Conservation (phyloP, 1,140 invertebrate species). For the Drosophila teissieri region DNA sequence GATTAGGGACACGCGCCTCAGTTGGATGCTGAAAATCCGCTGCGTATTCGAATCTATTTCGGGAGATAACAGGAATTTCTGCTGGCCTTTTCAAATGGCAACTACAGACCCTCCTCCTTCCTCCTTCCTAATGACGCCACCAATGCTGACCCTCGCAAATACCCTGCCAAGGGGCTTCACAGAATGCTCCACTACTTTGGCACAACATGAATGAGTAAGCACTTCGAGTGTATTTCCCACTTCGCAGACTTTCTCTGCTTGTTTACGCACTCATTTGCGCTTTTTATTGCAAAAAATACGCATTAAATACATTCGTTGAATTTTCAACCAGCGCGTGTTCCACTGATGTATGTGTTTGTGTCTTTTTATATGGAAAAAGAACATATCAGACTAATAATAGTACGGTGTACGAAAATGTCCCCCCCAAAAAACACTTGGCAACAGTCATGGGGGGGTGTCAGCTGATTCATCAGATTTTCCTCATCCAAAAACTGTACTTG, state of each 20-base stretch:
- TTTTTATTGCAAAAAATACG: slow-evolving; percentile 59
- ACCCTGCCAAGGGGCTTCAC: neutral
- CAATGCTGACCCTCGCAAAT: slow-evolving; percentile 9
- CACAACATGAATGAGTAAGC: neutral
- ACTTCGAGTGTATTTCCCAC: slow-evolving; percentile 9
- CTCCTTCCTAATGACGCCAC: slow-evolving; percentile 44
- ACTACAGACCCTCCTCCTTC: neutral
- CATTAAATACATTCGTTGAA: slow-evolving; percentile 41
- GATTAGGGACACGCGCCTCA: slow-evolving; percentile 65
- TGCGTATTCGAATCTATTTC: slow-evolving; percentile 40
- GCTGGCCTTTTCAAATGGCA: slow-evolving; percentile 34
- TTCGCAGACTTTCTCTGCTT: neutral
- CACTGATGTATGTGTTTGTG: slow-evolving; percentile 25
- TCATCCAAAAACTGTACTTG: slow-evolving; percentile 22
- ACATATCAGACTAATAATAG: slow-evolving; percentile 45
- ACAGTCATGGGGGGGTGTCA: slow-evolving; percentile 42
- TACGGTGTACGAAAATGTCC: slow-evolving; percentile 24
- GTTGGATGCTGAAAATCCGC: slow-evolving; percentile 26
- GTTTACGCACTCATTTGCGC: slow-evolving; percentile 60
- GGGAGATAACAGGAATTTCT: slow-evolving; percentile 35
- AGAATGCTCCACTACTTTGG: neutral
- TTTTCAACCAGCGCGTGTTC: slow-evolving; percentile 68
- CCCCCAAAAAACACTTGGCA: slow-evolving; percentile 54
- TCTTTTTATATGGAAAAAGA: slow-evolving; percentile 41
- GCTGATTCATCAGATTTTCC: slow-evolving; percentile 35